Base-by-base conservation (phyloP, 2,888 invertebrate species). In the Seira musarum region DNA sequence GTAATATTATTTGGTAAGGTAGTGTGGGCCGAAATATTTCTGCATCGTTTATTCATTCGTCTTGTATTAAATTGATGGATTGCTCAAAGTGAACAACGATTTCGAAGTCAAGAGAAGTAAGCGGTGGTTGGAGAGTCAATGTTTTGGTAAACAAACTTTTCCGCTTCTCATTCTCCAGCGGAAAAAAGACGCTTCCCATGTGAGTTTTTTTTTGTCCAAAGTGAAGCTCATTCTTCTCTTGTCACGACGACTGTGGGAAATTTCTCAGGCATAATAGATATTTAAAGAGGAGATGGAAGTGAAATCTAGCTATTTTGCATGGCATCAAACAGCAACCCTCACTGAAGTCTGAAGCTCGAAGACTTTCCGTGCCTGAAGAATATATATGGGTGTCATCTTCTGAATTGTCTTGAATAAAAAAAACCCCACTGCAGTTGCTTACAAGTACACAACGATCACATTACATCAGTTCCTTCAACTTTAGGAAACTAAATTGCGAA, bases 171-270 rank as follows among this genome's bases (percentile, higher is more conserved):
- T 40, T 40, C 40, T 40, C 40, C 40, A 40, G 40, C 40, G 40
- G 40, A 40, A 40, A 40, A 40, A 40, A 6, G 40, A 40, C 40
- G 6, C 13, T 6, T 40, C 6, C 40, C 40, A 40, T 40, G 40
- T 40, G 40, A 40, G 40, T 40, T 40, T 40, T 40, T 13, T 13
- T n/a, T n/a, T n/a, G n/a, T n/a, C n/a, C n/a, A n/a, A n/a, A n/a
- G n/a, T 40, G 40, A 40, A 40, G 40, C 40, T 40, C 40, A 40
- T 40, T 40, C 40, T 40, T 40, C 13, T 40, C 40, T 40, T 40
- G 65, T 65, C 65, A 30, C 35, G 65, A 65, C 65, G 24, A 17
- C n/a, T 65, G 30, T 64, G 65, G 40, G 65, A 65, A 65, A 2
- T 65, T n/a, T 65, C 65, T 30, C 65, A 65, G 17, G 65, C 40